phyloP scores from a whole-genome alignment of 2,888 invertebrate species.

The Caenorhabditis imperialis region DNA sequence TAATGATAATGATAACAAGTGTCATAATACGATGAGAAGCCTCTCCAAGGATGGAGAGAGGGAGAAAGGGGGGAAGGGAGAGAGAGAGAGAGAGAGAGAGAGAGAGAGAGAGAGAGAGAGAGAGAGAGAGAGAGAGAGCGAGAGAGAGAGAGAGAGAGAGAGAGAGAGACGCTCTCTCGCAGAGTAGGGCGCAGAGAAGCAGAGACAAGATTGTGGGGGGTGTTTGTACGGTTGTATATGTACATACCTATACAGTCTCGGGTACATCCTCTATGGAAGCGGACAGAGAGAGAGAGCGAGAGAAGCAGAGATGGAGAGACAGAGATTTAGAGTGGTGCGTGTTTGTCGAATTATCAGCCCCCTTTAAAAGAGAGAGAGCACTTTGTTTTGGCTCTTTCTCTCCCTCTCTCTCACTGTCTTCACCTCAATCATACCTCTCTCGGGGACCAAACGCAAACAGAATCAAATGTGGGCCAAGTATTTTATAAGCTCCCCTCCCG shows the following conservation, averaged over 20 bases:
- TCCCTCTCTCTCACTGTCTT: conserved; percentile 10
- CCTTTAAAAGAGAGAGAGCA: not conserved
- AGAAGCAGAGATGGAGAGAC: conserved; percentile 13
- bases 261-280: conserved; percentile 2
- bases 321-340: conserved; percentile 21
- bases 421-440: not conserved
- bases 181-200: conserved; percentile 3
- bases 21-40: conserved; percentile 15
- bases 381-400: not conserved
- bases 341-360: conserved; percentile 50
- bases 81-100: conserved; percentile 18
- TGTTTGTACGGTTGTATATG: conserved; percentile 36
- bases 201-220: conserved; percentile 4
- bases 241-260: conserved; percentile 18
- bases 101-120: conserved; percentile 21
- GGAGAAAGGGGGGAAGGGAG: conserved; percentile 7
- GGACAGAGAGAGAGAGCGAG: conserved; percentile 6
- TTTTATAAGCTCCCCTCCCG: not conserved
- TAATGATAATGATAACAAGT: conserved; percentile 23
- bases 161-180: no score
- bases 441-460: not conserved
- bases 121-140: no score
- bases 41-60: no score
- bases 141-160: no score
- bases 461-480: not conserved